Evolutionary conservation across 2,797 vertebrate genomes (phyloP).

Genomic region (Pseudocheirus occidentalis): DNA sequence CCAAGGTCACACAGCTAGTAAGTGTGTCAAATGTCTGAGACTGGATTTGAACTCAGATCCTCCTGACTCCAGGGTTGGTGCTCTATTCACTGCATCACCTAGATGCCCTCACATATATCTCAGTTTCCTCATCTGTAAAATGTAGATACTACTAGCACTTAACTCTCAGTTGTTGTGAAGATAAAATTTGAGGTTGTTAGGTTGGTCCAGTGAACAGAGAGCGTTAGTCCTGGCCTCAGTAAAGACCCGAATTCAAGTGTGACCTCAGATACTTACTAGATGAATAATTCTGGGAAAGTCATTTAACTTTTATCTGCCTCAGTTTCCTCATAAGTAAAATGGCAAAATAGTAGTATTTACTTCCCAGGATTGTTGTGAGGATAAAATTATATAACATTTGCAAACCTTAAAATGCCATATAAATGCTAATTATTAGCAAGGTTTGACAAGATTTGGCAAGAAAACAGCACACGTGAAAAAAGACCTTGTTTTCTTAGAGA

Average conservation of each 20-base stretch:
- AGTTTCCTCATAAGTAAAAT: background rate
- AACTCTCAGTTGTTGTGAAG: background rate
- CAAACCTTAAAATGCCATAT: background rate
- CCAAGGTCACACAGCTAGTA: too few species aligned
- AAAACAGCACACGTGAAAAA: background rate
- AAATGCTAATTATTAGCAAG: background rate
- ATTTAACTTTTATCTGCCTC: background rate
- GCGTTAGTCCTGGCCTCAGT: background rate
- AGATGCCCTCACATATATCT: background rate
- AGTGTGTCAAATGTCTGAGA: too few species aligned
- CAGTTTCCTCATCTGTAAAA: background rate
- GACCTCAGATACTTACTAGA: background rate
- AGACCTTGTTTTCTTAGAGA: background rate
- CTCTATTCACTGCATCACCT: too few species aligned
- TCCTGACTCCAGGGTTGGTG: too few species aligned
- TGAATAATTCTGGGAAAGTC: background rate
- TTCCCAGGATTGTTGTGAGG: background rate
- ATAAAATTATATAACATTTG: background rate
- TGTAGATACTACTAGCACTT: background rate
- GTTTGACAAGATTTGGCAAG: background rate
- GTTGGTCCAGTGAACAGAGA: background rate
- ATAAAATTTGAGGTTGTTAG: background rate
- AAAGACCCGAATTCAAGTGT: background rate
- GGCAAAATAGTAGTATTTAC: background rate
- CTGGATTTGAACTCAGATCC: too few species aligned